Base-by-base conservation (phyloP, 2,888 invertebrate genomes). In the Bibio marci region DNA sequence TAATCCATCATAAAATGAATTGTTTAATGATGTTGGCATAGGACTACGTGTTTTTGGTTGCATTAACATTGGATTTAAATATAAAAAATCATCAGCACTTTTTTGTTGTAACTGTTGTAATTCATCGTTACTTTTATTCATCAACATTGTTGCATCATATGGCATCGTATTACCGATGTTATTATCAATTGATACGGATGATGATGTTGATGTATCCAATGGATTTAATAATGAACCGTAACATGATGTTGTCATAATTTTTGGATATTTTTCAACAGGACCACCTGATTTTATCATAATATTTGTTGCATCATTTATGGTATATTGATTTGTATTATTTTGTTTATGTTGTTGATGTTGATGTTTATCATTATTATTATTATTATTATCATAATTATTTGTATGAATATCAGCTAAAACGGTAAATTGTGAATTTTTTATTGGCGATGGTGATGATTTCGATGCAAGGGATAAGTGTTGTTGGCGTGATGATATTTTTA, bases 181-280 rank as follows among this genome's bases (percentile, higher is more conserved):
- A 22, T 22, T 22, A 35, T 35, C 35, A 25, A 19, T 19, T 4
- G 25, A 13, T 6, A 4, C 26, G 13, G 25, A 25, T 25, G 35
- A 19, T 12, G 18, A 25, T 6, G 12, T 25, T 6, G 61, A 45
- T 2, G 54, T 52, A 44, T 62, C 61, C 12, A 35, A 25, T 25
- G 35, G 26, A 25, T 25, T 35, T 6, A 11, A 13, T 6, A 62
- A 45, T 2, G 54, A 52, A 44, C 61, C 61, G 45, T 62, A 62
- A 43, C 62, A 62, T 2, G 61, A 62, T 27, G 58, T 54, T 40
- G 58, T 62, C 61, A 62, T 62, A 34, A 61, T 59, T 43, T 59
- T 59, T 18, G 55, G 54, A 42, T 44, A 46, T 13, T 42, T 44
- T 35, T 43, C 42, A 18, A 40, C 33, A 19, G 43, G 45, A 13